These are phyloP conservation scores for Aphyosemion australe DNA, from an alignment of 2,113 vertebrate species.

Conservation along the genomic window DNA sequence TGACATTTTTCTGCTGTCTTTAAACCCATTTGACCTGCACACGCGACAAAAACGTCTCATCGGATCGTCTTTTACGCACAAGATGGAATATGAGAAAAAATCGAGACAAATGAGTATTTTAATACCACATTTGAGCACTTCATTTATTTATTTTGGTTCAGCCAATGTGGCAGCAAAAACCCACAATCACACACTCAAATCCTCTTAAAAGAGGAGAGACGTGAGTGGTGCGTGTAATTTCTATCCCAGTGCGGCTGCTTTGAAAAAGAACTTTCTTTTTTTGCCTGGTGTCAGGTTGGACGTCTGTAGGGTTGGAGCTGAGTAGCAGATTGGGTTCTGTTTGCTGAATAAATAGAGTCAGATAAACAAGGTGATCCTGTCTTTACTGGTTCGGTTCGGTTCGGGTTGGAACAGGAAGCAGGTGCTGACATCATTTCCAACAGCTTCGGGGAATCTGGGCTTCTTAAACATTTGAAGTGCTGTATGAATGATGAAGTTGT, in stretches of 20 bases:
- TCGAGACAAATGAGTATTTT: background rate
- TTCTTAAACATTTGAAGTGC: background rate
- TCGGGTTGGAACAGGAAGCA: slow-evolving; percentile 15
- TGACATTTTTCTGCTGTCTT: too few relatives aligned
- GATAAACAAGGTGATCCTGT: background rate
- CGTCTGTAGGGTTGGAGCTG: too few relatives aligned
- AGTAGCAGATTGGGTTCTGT: background rate
- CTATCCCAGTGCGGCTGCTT: background rate
- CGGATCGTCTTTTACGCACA: too few relatives aligned
- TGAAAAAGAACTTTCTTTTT: background rate
- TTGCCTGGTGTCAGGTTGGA: too few relatives aligned
- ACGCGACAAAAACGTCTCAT: too few relatives aligned
- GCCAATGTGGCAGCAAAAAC: background rate
- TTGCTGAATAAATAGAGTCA: background rate
- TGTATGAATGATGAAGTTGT: slow-evolving; percentile 33
- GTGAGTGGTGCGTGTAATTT: background rate
- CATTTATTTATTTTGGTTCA: background rate
- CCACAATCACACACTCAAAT: background rate
- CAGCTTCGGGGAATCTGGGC: background rate
- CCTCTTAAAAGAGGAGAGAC: too few relatives aligned
- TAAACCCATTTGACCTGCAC: too few relatives aligned
- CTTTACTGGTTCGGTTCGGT: background rate
- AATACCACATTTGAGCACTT: background rate
- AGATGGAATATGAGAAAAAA: too few relatives aligned
- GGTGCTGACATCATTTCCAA: slow-evolving; percentile 36